phyloP scores from a whole-genome alignment of 2,797 vertebrate species.

The Crax fasciolata region DNA sequence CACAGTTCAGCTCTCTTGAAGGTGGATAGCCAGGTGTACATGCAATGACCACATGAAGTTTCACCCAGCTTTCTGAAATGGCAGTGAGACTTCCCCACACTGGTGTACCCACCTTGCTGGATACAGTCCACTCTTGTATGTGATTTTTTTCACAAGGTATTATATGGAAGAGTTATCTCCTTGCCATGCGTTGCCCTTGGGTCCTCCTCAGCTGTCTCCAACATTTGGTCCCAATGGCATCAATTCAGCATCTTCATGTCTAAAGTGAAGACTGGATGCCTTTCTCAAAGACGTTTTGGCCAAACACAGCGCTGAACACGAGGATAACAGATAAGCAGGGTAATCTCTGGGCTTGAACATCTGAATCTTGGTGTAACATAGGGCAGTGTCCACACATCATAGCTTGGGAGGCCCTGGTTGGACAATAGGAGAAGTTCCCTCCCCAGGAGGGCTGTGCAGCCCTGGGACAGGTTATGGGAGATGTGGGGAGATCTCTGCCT shows the following conservation, averaged over 20 bases:
- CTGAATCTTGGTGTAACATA: background rate
- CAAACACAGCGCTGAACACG: background rate
- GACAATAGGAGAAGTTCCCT: accelerated
- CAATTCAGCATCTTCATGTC: background rate
- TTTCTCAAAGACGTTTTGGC: background rate
- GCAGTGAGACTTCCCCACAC: background rate
- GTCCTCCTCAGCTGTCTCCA: background rate
- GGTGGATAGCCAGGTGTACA: background rate
- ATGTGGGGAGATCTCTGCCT: background rate
- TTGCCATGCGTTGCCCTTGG: background rate
- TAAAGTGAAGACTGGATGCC: background rate
- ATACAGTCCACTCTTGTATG: background rate
- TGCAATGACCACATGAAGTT: accelerated
- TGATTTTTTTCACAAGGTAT: background rate
- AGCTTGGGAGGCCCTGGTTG: background rate
- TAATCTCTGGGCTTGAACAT: background rate
- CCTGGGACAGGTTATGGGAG: background rate
- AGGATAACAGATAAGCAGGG: background rate
- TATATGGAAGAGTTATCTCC: background rate
- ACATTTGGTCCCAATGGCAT: background rate
- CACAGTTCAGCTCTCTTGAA: background rate
- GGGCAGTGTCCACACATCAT: background rate
- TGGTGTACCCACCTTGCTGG: background rate
- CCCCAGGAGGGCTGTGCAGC: background rate
- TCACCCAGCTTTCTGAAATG: background rate